Conservation (phyloP, 2,888 invertebrate species). For the Lottia gigantea region DNA sequence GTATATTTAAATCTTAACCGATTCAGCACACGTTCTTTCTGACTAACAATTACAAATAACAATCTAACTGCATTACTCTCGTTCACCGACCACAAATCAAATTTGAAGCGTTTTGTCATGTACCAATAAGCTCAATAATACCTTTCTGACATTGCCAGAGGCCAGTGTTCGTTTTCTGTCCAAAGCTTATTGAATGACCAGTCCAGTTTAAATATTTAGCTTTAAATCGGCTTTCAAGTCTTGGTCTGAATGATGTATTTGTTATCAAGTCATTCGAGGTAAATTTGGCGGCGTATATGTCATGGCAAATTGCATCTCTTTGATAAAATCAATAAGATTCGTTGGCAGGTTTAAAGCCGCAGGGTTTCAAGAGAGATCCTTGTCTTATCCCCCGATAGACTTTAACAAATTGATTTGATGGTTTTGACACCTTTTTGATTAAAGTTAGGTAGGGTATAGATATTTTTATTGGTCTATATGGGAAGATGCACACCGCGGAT, state of each 20-base stretch:
- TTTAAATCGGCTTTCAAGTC: constrained; percentile 12
- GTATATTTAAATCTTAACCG: constrained; percentile 2
- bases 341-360: constrained; percentile 15
- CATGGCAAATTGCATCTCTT: constrained; percentile 25
- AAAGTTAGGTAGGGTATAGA: neutral
- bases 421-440: constrained; percentile 1
- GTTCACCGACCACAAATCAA: neutral
- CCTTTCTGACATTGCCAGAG: constrained; percentile 6
- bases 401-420: constrained; percentile 20
- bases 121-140: constrained; percentile 6
- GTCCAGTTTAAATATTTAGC: constrained; percentile 4
- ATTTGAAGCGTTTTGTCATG: constrained; percentile 5
- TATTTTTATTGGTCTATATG: too few relatives aligned
- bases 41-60: constrained; percentile 3
- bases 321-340: constrained; percentile 19
- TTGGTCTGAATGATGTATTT: constrained; percentile 8
- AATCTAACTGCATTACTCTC: neutral
- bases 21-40: constrained; percentile 1
- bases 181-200: constrained; percentile 1
- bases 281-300: constrained; percentile 11
- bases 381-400: constrained; percentile 16
- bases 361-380: constrained; percentile 12
- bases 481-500: too few relatives aligned
- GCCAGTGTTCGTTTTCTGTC: neutral
- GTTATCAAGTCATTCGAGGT: constrained; percentile 8